Base-by-base conservation (phyloP, 2,888 invertebrate genomes). In the Ctenicera cuprea region DNA sequence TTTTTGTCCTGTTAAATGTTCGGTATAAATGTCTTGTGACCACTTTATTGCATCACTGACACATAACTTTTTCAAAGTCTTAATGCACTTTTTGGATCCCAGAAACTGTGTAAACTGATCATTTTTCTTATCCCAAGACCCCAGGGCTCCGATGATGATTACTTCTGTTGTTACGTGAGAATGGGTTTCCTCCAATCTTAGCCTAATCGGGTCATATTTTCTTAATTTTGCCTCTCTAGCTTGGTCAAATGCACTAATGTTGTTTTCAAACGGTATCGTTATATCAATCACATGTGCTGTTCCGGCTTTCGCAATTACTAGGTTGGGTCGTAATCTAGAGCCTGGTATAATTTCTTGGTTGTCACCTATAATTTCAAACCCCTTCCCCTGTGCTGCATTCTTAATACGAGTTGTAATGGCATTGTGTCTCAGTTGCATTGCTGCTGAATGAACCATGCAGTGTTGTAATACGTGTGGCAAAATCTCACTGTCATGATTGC, bases 381-480 rank as follows among this genome's bases (percentile, higher is more conserved):
- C 43, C n/a, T 43, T 43, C 7, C 43, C 43, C 3, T 14, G 5
- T 1, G 48, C 48, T 20, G 16, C 48, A 8, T 0, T 1, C 11
- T 48, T 48, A 1, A 48, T 7, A 2, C 48, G 16, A 9, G 18
- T 48, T 3, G 4, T 4, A 0, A 48, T 20, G 8, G 18, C 20
- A 9, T 48, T 48, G 20, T 48, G 20, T 20, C 48, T 48, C 3
- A 3, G 18, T 5, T 57, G 57, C 37, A 57, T 57, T 1, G 16
- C 57, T 8, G 33, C 57, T 0, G 57, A 57, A 7, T 57, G 9
- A 1, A 9, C 4, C 57, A 57, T 57, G 5, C 57, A 57, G 18
- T 57, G 57, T 9, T 57, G 57, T 0, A 57, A 4, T n/a, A 57
- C 57, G 18, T 57, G 57, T 0, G 37, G 57, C 9, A 57, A 18